Evolutionary conservation across 2,113 vertebrate species (phyloP), one percentile per base, ranked within the genome.

Genomic region (Nothobranchius kuhntae): DNA sequence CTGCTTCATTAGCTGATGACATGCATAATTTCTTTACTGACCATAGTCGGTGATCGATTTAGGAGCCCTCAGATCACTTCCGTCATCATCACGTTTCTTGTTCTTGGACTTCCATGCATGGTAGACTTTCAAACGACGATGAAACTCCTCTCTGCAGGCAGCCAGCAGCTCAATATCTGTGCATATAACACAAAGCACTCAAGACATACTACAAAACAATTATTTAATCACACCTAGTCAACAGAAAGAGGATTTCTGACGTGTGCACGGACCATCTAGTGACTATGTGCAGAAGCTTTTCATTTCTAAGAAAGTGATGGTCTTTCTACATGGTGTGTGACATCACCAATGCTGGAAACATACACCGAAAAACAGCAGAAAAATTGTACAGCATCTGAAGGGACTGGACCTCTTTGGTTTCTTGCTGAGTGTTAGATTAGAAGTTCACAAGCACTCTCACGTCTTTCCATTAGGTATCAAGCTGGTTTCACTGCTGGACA

Each of bases 41-140:
- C 98, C 98, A 71, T 99, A 99, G 77, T 99, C 97, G 2, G 95
- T 98, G 83, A 99, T 89, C 14, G 95, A 99, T 83, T 99, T 99
- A 2, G 98, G 98, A 80, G 96, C 98, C 70, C 98, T 95, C 47
- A 96, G 96, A 56, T 98, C 95, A 8, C 91, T 73, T 6, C 84
- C 79, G 52, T 98, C 96, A 26, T 95, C 91, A 15, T 95, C 96
- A 55, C 94, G 94, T 69, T 98, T 99, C 94, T 96, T 98, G 73
- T 99, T 99, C 94, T 95, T 99, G 82, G 97, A 95, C 82, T 99
- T 99, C 98, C 98, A 99, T 1, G 97, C 94, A 54, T 99, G 98
- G 76, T 99, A 99, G 4, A 99, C 97, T 91, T 99, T 99, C 81
- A 99, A 92, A 45, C 98, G 94, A 15, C 98, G 95, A 80, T 99